Evolutionary conservation across 2,113 vertebrate genomes (phyloP), one percentile per base, ranked within the genome.

Genomic region (Pyrgilauda ruficollis): DNA sequence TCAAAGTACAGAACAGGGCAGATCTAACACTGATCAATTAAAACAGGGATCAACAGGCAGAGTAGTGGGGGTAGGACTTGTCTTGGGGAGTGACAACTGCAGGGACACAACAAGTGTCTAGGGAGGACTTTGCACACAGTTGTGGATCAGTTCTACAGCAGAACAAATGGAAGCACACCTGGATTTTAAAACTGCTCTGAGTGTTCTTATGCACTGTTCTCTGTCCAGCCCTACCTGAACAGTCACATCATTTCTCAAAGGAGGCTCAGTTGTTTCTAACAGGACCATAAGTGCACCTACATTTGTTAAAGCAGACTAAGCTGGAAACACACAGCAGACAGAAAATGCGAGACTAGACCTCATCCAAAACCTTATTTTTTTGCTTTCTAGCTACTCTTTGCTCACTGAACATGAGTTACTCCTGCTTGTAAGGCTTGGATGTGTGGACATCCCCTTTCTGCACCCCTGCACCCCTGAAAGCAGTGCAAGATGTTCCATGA

Each of bases 1-100:
- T 91, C 94, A 91, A 78, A 79, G 84, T 76, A 83, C 78, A 94
- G 85, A 85, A 64, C 5, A 80, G 78, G 81, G 78, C 90, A 97
- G 81, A 89, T 61, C 41, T 87, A 95, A 90, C 82, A 83, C 4
- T 46, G 78, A 73, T 73, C 76, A 96, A 91, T 96, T 93, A 33
- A 76, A 93, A 73, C 62, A 68, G 30, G 52, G 84, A 95, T 84
- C 95, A 95, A 64, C 53, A 52, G 33, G 41, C 77, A 87, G 56
- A 82, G 52, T 30, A 46, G 23, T 24, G 83, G 20, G 56, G 62
- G 52, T 62, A 76, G 53, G 53, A 74, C 61, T 24, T 87, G 52
- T 52, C 1, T 14, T 26, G 61, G 24, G 87, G 70, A 89, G 35
- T 28, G 49, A 56, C 49, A 89, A 16, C 35, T 59, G 56, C 61